Evolutionary conservation across 2,797 vertebrate species (phyloP), one percentile per base, ranked within the genome.

Genomic region (Ambastaia sidthimunki): DNA sequence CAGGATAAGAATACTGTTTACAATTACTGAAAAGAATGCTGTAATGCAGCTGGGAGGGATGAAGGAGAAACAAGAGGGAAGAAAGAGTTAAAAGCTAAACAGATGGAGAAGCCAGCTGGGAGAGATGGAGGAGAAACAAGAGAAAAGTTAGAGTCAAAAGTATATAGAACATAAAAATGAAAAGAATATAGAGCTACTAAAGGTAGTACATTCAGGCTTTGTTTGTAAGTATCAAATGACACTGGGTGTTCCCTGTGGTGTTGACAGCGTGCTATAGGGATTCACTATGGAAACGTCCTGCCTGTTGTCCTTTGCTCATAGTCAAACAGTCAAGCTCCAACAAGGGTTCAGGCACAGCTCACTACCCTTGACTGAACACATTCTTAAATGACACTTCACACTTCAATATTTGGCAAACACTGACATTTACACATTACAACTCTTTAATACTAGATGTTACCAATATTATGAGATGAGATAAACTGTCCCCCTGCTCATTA

Each of bases 261-360:
- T 87, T 86, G 79, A 83, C 84, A 76, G 63, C 41, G 10, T 80
- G 57, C 59, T 71, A 74, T 80, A 78, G 76, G 78, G 80, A 80
- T 83, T 85, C 74, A 71, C 80, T 85, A 77, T 82, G 76, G 83
- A 80, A 85, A 86, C 79, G 73, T 80, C 76, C 85, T 80, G 82
- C 85, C 73, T 78, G 72, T 78, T 82, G 76, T 83, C 80, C 85
- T 86, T 86, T 81, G 69, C 82, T 82, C 69, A 80, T 72, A 57
- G 82, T 82, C 59, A 62, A 84, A 89, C 76, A 85, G 80, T 81
- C 85, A 78, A 85, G 71, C 83, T 81, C 78, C 77, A 88, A 81
- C 83, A 86, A 88, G 82, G 85, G 83, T 87, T 86, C 44, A 70
- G 79, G 57, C 74, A 76, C 77, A 85, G 71, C 77, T 87, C 71